Base-by-base conservation (phyloP, 92 coral and sea anemone species). In the Montipora capitata region DNA sequence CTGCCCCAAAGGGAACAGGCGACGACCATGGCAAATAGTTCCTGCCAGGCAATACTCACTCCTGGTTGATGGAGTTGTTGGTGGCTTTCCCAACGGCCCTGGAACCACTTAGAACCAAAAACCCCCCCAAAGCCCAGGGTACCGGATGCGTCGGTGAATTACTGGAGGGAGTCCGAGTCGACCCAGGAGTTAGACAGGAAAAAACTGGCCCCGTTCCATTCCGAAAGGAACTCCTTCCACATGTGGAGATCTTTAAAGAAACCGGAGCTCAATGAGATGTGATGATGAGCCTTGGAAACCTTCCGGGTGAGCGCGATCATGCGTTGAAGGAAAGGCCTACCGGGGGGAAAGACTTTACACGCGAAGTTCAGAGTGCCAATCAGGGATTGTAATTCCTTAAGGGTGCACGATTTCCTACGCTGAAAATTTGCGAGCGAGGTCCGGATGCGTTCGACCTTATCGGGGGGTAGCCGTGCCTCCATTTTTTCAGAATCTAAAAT, bases 41-140 rank as follows among this genome's bases (percentile, higher is more conserved):
- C n/a, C n/a, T n/a, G n/a, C 90, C 96, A 93, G 14, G 88, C 94
- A 79, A 90, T 90, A 72, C 88, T 86, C 7, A 93, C 84, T 13
- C 90, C 90, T 0, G 90, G 92, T 18, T 41, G 54, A 3, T 49
- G 27, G 10, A 70, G 54, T 17, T 70, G 75, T 42, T 70, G 75
- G 54, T 70, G 18, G 11, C 63, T 11, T 77, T 44, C 92, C 95
- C 88, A 9, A n/a, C n/a, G n/a, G n/a, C n/a, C n/a, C n/a, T n/a
- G n/a, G n/a, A n/a, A n/a, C n/a, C n/a, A n/a, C n/a, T 87, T 80
- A 10, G 42, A 3, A 18, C 94, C 89, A 10, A 91, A 77, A 76
- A 69, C n/a, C 44, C 58, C 76, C 76, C 74, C 74, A 71, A 14
- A 71, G 0, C 76, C 76, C 3, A 44, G 57, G 57, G 54, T 7